Base-by-base conservation (phyloP, 2,888 invertebrate genomes). In the Sinotaia quadrata region DNA sequence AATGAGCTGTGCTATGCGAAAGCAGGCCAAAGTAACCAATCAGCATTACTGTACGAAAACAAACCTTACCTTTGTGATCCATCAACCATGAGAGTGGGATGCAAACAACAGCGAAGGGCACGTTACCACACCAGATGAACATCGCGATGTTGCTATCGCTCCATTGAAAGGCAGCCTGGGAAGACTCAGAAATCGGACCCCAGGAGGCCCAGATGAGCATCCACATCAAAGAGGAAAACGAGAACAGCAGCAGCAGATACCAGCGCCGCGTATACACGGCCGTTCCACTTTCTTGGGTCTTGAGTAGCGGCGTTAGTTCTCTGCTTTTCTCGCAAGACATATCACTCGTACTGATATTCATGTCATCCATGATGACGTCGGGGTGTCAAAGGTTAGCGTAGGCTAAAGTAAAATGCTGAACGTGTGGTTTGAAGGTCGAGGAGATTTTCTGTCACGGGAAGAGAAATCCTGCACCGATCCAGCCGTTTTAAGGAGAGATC, bases 101-200 rank as follows among this genome's bases (percentile, higher is more conserved):
- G 47, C 71, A 73, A 27, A 54, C 47, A 24, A 74, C 21, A 18
- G 71, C 47, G 44, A 71, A 72, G 0, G 74, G 59, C 33, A 75
- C 67, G 34, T 71, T 71, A 21, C 75, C 77, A 59, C 73, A 59
- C 72, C 73, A 75, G n/a, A 73, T 51, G 18, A 73, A 59, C 65
- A 77, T 65, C n/a, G 75, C 73, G 29, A 77, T 73, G 57, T 69
- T 59, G 7, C 68, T 67, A 54, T 77, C 73, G 12, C 56, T 15
- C 77, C 77, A 77, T 47, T 37, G 44, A 41, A 72, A 75, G 12
- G 68, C 77, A 12, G 29, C 47, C 49, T 75, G 67, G 10, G 74
- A 68, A 0, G 77, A 71, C 66, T 74, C 65, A 2, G 74, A 68
- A 36, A 77, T 75, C 8, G 77, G 77, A 2, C 75, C 75, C 75